Conservation (phyloP, 1,140 invertebrate genomes). For the Saxidomus purpurata region DNA sequence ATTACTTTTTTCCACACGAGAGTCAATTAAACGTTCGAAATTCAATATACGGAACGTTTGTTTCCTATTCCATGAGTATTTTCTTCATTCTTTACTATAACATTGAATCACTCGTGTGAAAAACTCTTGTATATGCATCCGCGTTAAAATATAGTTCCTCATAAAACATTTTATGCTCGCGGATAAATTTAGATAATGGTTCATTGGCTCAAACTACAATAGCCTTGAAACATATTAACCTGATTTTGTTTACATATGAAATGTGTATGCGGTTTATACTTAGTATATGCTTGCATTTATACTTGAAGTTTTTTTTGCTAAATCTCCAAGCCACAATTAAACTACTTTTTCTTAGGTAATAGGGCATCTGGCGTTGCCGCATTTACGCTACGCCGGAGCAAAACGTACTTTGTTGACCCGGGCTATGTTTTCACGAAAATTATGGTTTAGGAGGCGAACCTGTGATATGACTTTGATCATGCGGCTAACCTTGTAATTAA, state of each 20-base stretch:
- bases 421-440: constrained; percentile 35
- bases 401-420: constrained; percentile 44
- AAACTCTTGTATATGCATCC: constrained; percentile 51
- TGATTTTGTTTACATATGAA: constrained; percentile 43
- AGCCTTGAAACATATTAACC: constrained; percentile 50
- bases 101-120: constrained; percentile 55
- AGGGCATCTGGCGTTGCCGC: constrained; percentile 42
- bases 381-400: constrained; percentile 34
- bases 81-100: constrained; percentile 12
- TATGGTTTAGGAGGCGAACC: constrained; percentile 30
- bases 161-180: constrained; percentile 33
- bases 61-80: constrained; percentile 30
- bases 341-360: constrained; percentile 47
- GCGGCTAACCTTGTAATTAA: constrained; percentile 45
- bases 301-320: not conserved
- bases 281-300: not conserved
- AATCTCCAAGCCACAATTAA: constrained; percentile 17
- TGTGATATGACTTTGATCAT: constrained; percentile 29
- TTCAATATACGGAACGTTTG: constrained; percentile 56
- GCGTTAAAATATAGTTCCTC: constrained; percentile 61
- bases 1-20: constrained; percentile 40
- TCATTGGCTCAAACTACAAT: constrained; percentile 36
- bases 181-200: constrained; percentile 43
- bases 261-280: constrained; percentile 10
- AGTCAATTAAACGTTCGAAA: constrained; percentile 54